Conservation (phyloP, 2,888 invertebrate species). For the Carpatolechia fugitivella region DNA sequence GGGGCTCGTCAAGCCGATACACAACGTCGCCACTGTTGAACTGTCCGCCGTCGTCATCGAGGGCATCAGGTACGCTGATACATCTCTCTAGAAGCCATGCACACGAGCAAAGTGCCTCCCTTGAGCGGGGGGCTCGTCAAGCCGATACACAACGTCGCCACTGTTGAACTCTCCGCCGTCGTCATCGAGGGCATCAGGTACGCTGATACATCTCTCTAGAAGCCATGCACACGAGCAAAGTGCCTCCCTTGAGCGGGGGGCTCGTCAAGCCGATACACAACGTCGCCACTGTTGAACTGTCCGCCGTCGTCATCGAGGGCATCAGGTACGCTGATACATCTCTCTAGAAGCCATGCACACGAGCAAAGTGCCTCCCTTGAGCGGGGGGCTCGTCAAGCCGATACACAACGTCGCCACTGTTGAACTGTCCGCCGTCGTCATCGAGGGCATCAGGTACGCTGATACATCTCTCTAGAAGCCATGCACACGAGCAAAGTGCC, state of each 20-base stretch:
- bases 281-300: no score
- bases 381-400: neutral
- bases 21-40: no score
- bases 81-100: conserved; percentile 94
- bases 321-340: conserved; percentile 93
- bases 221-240: no score
- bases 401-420: no score
- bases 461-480: conserved; percentile 89
- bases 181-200: conserved; percentile 97
- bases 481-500: no score
- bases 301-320: no score
- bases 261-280: neutral
- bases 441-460: conserved; percentile 83
- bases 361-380: no score
- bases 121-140: conserved; percentile 87
- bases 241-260: no score
- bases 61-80: conserved; percentile 89
- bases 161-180: conserved; percentile 91
- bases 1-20: neutral
- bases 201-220: no score
- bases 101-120: conserved; percentile 86
- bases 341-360: conserved; percentile 78
- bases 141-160: conserved; percentile 95
- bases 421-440: no score
- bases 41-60: no score